These are phyloP conservation scores for Danio rerio DNA, from an alignment of 2,113 vertebrate species.

Conservation along the genomic window GRCz12tu NC_133182.1:70856501-70857000, in stretches of 20 bases:
- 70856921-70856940: neutral
- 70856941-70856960: neutral
- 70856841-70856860: neutral
- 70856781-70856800: conserved; percentile 1
- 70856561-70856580: no score
- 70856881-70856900: neutral
- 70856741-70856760: conserved; percentile 63
- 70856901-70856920: conserved; percentile 4
- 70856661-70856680: conserved; percentile 74
- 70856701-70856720: conserved; percentile 75
- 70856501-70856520: no score
- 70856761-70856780: neutral
- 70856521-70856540: no score
- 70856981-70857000: neutral
- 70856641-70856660: conserved; percentile 57
- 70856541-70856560: no score
- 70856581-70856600: no score
- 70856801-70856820: neutral
- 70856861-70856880: neutral
- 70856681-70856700: conserved; percentile 72
- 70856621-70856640: neutral
- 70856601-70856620: neutral
- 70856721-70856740: conserved; percentile 78
- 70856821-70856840: neutral
- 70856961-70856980: neutral